Evolutionary conservation across 2,113 vertebrate genomes (phyloP).

Genomic region (Copsychus sechellarum): DNA sequence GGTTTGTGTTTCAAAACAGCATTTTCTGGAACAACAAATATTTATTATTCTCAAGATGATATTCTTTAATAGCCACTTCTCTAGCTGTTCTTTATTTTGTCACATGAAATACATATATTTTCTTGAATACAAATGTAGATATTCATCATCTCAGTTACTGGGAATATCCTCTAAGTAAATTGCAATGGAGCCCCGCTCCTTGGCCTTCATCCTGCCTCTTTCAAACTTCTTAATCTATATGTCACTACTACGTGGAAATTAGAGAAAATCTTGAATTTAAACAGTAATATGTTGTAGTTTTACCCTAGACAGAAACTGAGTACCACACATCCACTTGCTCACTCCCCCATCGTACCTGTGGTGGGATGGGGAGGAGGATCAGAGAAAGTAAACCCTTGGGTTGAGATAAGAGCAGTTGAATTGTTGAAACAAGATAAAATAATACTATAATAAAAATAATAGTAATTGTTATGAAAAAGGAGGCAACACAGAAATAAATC

Average conservation of each 20-base stretch:
- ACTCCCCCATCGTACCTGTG: fast-evolving
- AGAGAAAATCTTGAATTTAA: not conserved
- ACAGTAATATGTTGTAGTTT: not conserved
- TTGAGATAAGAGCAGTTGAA: not conserved
- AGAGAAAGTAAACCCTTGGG: not conserved
- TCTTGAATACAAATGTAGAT: not conserved
- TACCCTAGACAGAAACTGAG: not conserved
- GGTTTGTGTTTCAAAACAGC: not conserved
- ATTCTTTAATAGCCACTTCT: not conserved
- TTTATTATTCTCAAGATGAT: not conserved
- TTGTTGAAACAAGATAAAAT: not conserved
- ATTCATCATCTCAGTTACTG: not conserved
- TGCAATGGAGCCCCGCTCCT: fast-evolving
- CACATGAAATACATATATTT: not conserved
- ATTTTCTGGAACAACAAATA: not conserved
- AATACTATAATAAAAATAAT: not conserved
- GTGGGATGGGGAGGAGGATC: too few relatives aligned
- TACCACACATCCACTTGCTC: fast-evolving
- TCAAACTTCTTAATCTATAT: not conserved
- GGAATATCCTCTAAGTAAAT: not conserved
- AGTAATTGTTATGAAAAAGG: not conserved
- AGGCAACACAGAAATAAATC: not conserved
- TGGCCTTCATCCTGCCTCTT: not conserved
- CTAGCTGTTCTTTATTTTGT: not conserved
- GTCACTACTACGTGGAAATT: not conserved